A percentile compares a stretch with the other conserved stretches of the same genome.
Conservation (phyloP, 2,113 vertebrate species). For the human (Homo sapiens) region GRCh38 chr6:7192501-7193000, state of each 20-base stretch:
- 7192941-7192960: not conserved
- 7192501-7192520: not conserved
- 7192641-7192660: not conserved
- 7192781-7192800: not conserved
- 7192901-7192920: not conserved
- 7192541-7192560: not conserved
- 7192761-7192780: not conserved
- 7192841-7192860: not conserved
- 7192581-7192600: not conserved
- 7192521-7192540: not conserved
- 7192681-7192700: not conserved
- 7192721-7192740: conserved; percentile 17
- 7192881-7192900: not conserved
- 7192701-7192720: not conserved
- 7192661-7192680: not conserved
- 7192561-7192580: not conserved
- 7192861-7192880: not conserved
- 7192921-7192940: not conserved
- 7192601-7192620: not conserved
- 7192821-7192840: not conserved
- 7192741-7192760: not conserved
- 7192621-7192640: not conserved
- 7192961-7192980: not conserved
- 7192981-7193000: not conserved
- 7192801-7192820: not conserved